Conservation (phyloP, 2,797 vertebrate species). For the Gadopsis marmoratus region DNA sequence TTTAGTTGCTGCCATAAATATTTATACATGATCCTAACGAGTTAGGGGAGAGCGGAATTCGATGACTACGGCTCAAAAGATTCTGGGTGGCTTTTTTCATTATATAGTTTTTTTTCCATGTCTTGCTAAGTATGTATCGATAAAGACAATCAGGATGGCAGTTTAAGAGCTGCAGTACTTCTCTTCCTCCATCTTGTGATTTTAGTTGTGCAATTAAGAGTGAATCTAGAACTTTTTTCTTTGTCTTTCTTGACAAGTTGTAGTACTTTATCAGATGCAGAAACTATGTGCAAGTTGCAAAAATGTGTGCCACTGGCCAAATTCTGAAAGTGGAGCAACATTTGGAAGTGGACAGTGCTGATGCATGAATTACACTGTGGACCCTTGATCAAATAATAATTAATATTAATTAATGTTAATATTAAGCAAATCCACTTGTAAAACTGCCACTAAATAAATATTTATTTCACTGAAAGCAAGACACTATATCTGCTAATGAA, state of each 20-base stretch:
- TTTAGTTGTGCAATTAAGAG: neutral
- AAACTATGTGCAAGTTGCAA: no score
- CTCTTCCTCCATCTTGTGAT: neutral
- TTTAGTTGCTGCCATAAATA: no score
- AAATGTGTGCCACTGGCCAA: neutral
- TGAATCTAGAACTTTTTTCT: neutral
- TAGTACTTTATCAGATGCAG: neutral
- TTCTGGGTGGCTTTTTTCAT: slow-evolving; percentile 60
- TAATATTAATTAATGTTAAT: neutral
- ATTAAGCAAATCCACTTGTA: neutral
- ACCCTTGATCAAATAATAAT: neutral
- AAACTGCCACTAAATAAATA: neutral
- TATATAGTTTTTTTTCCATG: neutral
- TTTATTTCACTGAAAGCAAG: neutral
- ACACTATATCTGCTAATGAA: neutral
- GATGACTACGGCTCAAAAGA: slow-evolving; percentile 79
- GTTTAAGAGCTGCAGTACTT: neutral
- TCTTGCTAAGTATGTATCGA: neutral
- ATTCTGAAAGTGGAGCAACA: neutral
- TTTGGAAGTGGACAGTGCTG: neutral
- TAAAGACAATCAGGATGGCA: neutral
- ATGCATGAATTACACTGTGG: neutral
- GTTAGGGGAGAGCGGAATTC: no score
- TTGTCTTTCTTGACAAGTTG: neutral
- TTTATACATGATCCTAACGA: no score